Percentiles rank a stretch among this genome's conserved stretches.
phyloP scores from a whole-genome alignment of 2,888 invertebrate genomes.

The Balanococcus diminutus region DNA sequence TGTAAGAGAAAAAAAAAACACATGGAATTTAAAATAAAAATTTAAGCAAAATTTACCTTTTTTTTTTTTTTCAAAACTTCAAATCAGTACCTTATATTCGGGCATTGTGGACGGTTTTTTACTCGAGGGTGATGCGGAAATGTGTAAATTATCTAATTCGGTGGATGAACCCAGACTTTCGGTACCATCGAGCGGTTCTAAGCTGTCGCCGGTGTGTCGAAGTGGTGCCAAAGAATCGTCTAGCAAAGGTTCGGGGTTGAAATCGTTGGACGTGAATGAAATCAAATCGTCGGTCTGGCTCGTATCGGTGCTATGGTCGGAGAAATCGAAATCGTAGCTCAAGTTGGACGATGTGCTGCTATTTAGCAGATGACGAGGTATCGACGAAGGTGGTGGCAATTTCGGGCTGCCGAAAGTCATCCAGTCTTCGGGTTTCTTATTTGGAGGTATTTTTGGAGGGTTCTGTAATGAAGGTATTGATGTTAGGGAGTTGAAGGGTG shows the following conservation, averaged over 20 bases:
- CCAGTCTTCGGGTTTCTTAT: constrained; percentile 41
- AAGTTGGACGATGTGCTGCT: background rate
- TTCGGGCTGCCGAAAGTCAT: constrained; percentile 41
- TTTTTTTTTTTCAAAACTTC: no score
- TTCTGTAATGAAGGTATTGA: no score
- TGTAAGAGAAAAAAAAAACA: constrained; percentile 46
- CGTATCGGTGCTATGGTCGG: constrained; percentile 45
- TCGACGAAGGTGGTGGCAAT: background rate
- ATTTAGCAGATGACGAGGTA: background rate
- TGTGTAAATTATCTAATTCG: background rate
- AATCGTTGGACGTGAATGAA: constrained; percentile 39
- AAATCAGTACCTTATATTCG: constrained; percentile 42
- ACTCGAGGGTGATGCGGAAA: background rate
- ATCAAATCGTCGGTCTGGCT: constrained; percentile 39
- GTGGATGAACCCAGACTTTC: background rate
- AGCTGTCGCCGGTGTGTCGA: background rate
- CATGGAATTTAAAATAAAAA: background rate
- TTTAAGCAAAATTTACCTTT: no score
- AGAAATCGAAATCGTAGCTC: constrained; percentile 35
- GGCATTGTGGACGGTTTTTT: constrained; percentile 34
- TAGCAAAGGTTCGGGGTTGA: background rate
- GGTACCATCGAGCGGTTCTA: background rate
- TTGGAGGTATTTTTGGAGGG: background rate
- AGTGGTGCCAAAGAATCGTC: background rate
- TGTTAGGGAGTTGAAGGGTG: no score